phyloP scores from a whole-genome alignment of 1,140 invertebrate genomes.

The Pseudomyrmex dendroicus region DNA sequence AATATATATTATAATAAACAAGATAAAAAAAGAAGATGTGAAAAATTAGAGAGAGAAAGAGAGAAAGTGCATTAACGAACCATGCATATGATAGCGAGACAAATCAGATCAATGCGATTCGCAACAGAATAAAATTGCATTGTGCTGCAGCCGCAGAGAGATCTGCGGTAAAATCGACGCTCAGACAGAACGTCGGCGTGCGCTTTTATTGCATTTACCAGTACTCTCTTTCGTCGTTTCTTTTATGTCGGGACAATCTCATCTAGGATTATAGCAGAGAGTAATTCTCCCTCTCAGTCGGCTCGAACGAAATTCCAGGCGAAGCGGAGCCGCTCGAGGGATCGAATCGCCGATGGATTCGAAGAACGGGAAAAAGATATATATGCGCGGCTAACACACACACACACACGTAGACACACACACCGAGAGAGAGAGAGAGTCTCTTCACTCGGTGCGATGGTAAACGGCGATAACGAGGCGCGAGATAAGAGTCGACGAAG shows the following conservation, averaged over 20 bases:
- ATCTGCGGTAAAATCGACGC: conserved; percentile 22
- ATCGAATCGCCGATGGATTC: conserved; percentile 63
- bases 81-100: background rate
- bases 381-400: conserved; percentile 13
- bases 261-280: conserved; percentile 59
- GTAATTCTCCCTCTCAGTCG: conserved; percentile 54
- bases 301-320: conserved; percentile 55
- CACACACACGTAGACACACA: background rate
- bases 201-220: conserved; percentile 23
- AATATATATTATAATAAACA: too few species aligned
- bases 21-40: too few species aligned
- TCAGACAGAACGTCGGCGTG: conserved; percentile 9
- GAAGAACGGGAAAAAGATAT: conserved; percentile 61
- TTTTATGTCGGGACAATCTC: conserved; percentile 58
- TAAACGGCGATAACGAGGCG: conserved; percentile 77
- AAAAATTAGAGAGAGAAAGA: too few species aligned
- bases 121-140: conserved; percentile 17
- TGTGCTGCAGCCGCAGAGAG: background rate
- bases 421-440: conserved; percentile 1
- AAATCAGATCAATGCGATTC: conserved; percentile 16
- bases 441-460: conserved; percentile 66
- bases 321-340: conserved; percentile 34
- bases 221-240: background rate
- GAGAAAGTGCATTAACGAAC: too few species aligned
- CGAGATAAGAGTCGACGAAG: conserved; percentile 73